Conservation (phyloP, 2,797 vertebrate genomes). For the Myotis planiceps region DNA sequence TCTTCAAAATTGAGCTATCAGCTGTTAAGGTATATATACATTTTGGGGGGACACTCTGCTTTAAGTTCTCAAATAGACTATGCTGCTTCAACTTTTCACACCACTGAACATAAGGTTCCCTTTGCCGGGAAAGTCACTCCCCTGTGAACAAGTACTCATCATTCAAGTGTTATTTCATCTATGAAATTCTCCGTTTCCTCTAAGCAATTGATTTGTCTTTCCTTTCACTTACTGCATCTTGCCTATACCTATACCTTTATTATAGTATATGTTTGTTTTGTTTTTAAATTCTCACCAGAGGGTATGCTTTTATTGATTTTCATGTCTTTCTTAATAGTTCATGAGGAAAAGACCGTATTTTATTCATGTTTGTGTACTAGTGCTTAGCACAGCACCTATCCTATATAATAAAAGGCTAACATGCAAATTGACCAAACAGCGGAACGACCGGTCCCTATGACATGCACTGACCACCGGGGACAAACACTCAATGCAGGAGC, state of each 20-base stretch:
- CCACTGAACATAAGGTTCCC: not conserved
- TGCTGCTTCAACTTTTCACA: constrained; percentile 34
- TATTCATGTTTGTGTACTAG: constrained; percentile 15
- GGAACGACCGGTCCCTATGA: too few species aligned
- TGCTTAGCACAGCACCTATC: not conserved
- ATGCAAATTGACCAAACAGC: too few species aligned
- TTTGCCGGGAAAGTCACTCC: not conserved
- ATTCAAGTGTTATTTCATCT: not conserved
- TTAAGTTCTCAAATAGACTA: not conserved
- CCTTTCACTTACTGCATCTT: not conserved
- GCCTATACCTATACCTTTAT: not conserved
- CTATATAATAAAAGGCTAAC: too few species aligned
- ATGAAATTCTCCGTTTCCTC: not conserved
- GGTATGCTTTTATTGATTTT: not conserved
- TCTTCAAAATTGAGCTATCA: too few species aligned
- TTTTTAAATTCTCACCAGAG: not conserved
- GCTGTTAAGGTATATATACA: too few species aligned
- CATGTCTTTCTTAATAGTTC: not conserved
- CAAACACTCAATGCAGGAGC: too few species aligned
- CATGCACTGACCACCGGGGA: too few species aligned
- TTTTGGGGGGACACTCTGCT: not conserved
- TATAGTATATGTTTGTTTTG: not conserved
- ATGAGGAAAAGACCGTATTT: not conserved
- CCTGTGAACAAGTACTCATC: not conserved
- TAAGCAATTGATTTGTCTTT: not conserved